Evolutionary conservation across 2,113 vertebrate species (phyloP), one percentile per base, ranked within the genome.

Genomic region (Ciconia stormi): DNA sequence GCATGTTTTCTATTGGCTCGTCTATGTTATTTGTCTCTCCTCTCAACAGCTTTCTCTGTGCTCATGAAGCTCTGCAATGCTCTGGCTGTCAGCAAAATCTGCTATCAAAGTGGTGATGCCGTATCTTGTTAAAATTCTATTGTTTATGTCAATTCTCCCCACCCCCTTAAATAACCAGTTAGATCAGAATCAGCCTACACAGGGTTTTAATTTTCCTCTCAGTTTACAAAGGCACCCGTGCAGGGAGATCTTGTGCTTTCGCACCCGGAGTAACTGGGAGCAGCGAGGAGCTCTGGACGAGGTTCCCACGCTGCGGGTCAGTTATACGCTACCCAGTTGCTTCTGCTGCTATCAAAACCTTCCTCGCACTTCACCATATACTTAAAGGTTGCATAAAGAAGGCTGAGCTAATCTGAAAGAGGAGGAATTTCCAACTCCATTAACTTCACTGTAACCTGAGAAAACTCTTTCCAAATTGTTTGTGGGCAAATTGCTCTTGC

Each of bases 391-490:
- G 36, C 40, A 42, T 17, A 50, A 73, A 58, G 46, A 83, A 62
- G 50, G 50, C 59, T 73, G 56, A 88, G 67, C 38, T 90, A 80
- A 83, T 78, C 63, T 0, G 0, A 94, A 86, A 27, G 52, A 76
- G 77, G 30, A 87, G 65, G 65, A 74, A 86, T 87, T 95, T 85
- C 84, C 70, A 90, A 36, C 71, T 82, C 93, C 66, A 49, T 94
- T 87, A 96, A 87, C 84, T 94, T 65, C 69, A 87, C 73, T 87
- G 73, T 67, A 96, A 94, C 52, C 82, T 63, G 84, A 95, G 92
- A 82, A 93, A 96, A 91, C 49, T 61, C 66, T 61, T 87, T 91
- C 78, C 73, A 91, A 82, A 44, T 22, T 87, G n/a, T 50, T 63
- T 82, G 84, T 77, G 91, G 73, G 61, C 70, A 95, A 94, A 95